These are phyloP conservation scores for Bubalus kerabau DNA, from an alignment of 2,113 vertebrate species.

Conservation along the genomic window DNA sequence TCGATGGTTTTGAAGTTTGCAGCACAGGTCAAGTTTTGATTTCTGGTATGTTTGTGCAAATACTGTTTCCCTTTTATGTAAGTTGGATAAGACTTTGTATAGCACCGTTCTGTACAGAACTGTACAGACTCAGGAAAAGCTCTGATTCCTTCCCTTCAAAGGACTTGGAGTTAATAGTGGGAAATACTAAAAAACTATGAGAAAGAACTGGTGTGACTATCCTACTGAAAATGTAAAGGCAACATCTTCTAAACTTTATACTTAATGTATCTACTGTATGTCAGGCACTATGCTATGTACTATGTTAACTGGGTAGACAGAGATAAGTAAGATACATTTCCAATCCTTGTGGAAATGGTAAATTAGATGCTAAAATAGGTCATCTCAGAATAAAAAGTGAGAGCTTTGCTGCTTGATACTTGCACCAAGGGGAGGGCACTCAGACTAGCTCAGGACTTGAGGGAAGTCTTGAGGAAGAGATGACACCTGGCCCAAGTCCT, in stretches of 20 bases:
- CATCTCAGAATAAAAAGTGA: not conserved
- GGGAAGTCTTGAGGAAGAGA: not conserved
- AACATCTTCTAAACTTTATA: not conserved
- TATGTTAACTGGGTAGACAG: not conserved
- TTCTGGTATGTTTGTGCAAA: conserved; percentile 32
- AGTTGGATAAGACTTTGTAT: conserved; percentile 5
- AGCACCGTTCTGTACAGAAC: not conserved
- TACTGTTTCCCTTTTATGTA: conserved; percentile 10
- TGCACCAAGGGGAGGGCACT: not conserved
- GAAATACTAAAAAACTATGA: not conserved
- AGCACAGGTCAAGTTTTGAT: conserved; percentile 16
- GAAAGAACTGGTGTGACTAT: not conserved
- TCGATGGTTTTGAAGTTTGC: conserved; percentile 45
- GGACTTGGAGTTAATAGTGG: not conserved
- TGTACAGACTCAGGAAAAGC: not conserved
- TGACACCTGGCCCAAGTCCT: not conserved
- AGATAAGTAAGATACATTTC: not conserved
- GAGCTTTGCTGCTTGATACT: not conserved
- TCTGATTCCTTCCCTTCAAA: conserved; percentile 9
- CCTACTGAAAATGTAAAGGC: not conserved
- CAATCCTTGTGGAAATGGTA: not conserved
- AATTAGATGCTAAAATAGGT: conserved; percentile 16
- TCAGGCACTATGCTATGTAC: not conserved
- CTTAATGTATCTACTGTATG: not conserved
- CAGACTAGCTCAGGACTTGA: not conserved